A percentile compares a stretch with the other conserved stretches of the same genome.
These are phyloP conservation scores for Felis catus DNA, from an alignment of 2,113 vertebrate species.

Conservation along the genomic window F.catus_Fca126_mat1.0 CM031415.1:84372501-84373000, in stretches of 20 bases:
- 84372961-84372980: neutral
- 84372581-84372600: no score
- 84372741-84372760: neutral
- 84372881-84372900: slow-evolving; percentile 7
- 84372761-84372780: neutral
- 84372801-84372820: neutral
- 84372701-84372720: neutral
- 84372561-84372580: no score
- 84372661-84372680: neutral
- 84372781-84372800: neutral
- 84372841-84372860: neutral
- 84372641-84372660: neutral
- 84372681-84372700: neutral
- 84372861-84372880: neutral
- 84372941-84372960: neutral
- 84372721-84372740: neutral
- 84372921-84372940: neutral
- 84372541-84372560: no score
- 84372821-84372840: neutral
- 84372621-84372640: neutral
- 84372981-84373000: neutral
- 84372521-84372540: no score
- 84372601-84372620: neutral
- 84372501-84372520: no score
- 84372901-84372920: neutral